Evolutionary conservation across 1,140 invertebrate genomes (phyloP), one percentile per base, ranked within the genome.

Genomic region (Papilio xuthus): DNA sequence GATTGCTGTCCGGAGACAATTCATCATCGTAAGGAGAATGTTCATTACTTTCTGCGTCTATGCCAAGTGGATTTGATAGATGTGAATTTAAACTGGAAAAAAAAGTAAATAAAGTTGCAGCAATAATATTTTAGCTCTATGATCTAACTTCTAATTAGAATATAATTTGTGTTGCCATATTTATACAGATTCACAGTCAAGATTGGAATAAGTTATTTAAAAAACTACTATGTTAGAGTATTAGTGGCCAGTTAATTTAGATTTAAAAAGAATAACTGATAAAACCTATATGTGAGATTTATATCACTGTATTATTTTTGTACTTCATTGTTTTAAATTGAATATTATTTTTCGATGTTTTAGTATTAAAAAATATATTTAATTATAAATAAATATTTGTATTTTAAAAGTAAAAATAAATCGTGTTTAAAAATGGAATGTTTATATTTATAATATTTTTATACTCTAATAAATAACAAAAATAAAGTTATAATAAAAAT

Each of bases 51-150:
- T 73, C 81, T 0, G 86, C 86, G 6, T 91, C 89, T 23, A 89
- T 83, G 15, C 87, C 84, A 12, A 88, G 83, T 41, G 85, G 84
- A 47, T 88, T 84, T 8, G 82, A 69, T 28, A 85, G 20, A 13
- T 85, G 78, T 44, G 88, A 81, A 44, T 81, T 88, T 32, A 87
- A 41, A 44, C 90, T 91, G 83, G 77, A 89, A 89, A 32, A 70
- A 78, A 79, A 77, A 47, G 13, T 2, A 71, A 56, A 71, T 23
- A 60, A 53, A 20, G 0, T 9, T 53, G 8, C 50, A 53, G n/a
- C 18, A 20, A 53, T 53, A 56, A 56, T 23, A 8, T 7, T 23
- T 56, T 56, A 56, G n/a, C 3, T 50, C 18, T 50, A 50, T 4
- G 6, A 50, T 44, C 13, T 50, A 50, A 50, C 15, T 18, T 53